Evolutionary conservation across 2,113 vertebrate genomes (phyloP).

Genomic region (Hypomesus transpacificus): DNA sequence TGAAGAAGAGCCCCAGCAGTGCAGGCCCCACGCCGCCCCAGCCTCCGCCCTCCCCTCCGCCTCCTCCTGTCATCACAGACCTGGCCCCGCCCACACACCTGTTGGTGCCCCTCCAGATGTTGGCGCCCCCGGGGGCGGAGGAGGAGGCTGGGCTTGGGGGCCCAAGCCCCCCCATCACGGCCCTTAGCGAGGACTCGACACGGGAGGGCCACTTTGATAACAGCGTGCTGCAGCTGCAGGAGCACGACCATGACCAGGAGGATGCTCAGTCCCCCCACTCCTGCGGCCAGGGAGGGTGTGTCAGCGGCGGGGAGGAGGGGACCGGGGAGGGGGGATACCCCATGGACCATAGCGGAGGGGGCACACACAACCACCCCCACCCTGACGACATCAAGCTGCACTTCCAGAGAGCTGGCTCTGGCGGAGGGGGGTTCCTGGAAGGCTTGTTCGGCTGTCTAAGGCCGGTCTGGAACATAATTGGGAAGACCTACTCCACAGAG

Average conservation of each 20-base stretch:
- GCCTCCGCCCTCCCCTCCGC: constrained; percentile 55
- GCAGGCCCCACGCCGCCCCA: constrained; percentile 58
- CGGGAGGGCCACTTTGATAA: constrained; percentile 89
- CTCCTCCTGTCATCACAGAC: constrained; percentile 81
- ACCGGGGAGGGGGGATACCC: constrained; percentile 62
- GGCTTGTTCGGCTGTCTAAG: constrained; percentile 93
- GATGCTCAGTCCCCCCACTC: constrained; percentile 70
- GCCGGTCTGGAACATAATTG: constrained; percentile 98
- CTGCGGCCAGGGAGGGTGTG: constrained; percentile 68
- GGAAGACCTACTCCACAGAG: constrained; percentile 96
- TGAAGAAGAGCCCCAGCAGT: constrained; percentile 70
- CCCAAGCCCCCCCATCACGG: constrained; percentile 73
- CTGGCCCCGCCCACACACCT: constrained; percentile 70
- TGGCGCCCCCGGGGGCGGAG: constrained; percentile 63
- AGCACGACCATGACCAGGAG: constrained; percentile 75
- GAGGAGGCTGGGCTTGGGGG: constrained; percentile 67
- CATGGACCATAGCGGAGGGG: constrained; percentile 43
- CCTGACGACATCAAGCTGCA: constrained; percentile 91
- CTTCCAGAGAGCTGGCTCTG: constrained; percentile 82
- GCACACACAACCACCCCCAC: constrained; percentile 34
- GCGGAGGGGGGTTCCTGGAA: constrained; percentile 89
- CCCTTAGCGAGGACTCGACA: constrained; percentile 86
- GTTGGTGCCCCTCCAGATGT: constrained; percentile 60
- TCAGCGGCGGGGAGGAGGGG: constrained; percentile 72
- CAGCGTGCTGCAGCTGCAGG: constrained; percentile 92